Conservation (phyloP, 2,888 invertebrate species). For the Lumbricus terrestris region DNA sequence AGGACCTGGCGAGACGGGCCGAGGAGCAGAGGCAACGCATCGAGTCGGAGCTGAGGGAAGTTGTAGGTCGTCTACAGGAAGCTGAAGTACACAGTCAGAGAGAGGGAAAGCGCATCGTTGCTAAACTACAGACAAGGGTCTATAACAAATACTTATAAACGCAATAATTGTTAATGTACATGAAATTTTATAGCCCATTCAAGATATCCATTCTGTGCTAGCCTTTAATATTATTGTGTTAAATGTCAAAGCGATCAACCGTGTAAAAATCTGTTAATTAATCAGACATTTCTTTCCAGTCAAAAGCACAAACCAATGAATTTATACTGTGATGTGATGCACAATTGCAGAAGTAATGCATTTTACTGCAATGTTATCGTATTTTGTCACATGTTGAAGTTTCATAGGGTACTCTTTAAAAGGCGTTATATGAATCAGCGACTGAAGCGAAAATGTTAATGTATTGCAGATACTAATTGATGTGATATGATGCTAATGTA, state of each 20-base stretch:
- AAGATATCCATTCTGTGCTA: no score
- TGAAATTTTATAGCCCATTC: no score
- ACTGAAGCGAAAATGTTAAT: background rate
- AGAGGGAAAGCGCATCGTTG: slow-evolving; percentile 59
- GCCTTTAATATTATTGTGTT: no score
- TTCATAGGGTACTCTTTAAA: no score
- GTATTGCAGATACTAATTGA: background rate
- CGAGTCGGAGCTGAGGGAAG: slow-evolving; percentile 59
- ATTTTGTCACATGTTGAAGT: no score
- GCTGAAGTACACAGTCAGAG: slow-evolving; percentile 58
- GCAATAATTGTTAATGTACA: no score
- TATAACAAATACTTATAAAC: background rate
- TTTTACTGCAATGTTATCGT: background rate
- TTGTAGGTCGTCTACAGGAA: slow-evolving; percentile 58
- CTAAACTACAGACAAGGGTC: slow-evolving; percentile 57
- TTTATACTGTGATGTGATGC: background rate
- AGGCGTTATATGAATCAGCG: no score
- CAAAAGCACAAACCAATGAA: background rate
- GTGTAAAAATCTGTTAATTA: no score
- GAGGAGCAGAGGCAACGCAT: slow-evolving; percentile 58
- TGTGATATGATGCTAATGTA: no score
- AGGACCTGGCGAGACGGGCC: slow-evolving; percentile 60
- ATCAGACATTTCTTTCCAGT: background rate
- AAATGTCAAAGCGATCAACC: no score
- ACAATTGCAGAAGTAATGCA: background rate